Evolutionary conservation across 53 echinoderm and acorn worm species (phyloP).

Genomic region (Echinarachnius parma): DNA sequence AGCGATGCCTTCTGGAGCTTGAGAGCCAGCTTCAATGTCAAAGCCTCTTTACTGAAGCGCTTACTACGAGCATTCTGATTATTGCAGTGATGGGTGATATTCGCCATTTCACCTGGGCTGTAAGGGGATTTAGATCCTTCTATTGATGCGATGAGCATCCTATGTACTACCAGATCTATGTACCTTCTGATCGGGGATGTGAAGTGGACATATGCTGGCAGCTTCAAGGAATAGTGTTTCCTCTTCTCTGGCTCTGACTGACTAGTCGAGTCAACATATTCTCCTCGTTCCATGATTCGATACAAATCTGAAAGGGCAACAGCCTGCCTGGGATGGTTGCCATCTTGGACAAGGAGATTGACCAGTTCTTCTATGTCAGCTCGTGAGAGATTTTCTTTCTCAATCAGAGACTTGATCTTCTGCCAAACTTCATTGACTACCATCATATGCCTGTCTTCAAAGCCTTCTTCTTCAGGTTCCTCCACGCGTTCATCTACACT

Average conservation of each 20-base stretch:
- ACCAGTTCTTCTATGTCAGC: conserved; percentile 51
- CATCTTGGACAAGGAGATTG: conserved; percentile 59
- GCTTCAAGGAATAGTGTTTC: conserved; percentile 56
- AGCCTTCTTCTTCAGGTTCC: conserved; percentile 10
- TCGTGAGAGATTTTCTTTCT: conserved; percentile 18
- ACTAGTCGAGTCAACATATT: conserved; percentile 65
- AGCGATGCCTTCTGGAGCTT: conserved; percentile 70
- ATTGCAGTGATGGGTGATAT: conserved; percentile 75
- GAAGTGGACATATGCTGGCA: conserved; percentile 54
- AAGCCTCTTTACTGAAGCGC: conserved; percentile 56
- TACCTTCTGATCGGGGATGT: conserved; percentile 81
- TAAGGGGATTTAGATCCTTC: conserved; percentile 57
- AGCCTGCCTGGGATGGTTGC: conserved; percentile 68
- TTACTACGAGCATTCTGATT: conserved; percentile 57
- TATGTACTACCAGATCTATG: conserved; percentile 80
- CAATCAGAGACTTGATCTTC: background rate
- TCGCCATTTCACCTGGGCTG: conserved; percentile 53
- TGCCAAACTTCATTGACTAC: conserved; percentile 5
- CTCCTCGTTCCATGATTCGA: conserved; percentile 53
- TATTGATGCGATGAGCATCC: conserved; percentile 59
- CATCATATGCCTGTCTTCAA: too few relatives aligned
- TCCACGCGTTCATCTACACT: too few relatives aligned
- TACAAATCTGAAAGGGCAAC: conserved; percentile 56
- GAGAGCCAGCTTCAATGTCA: conserved; percentile 59
- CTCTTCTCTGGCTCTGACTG: conserved; percentile 28